Conservation (phyloP, 2,888 invertebrate genomes). For the Gymnosoma rotundatum region DNA sequence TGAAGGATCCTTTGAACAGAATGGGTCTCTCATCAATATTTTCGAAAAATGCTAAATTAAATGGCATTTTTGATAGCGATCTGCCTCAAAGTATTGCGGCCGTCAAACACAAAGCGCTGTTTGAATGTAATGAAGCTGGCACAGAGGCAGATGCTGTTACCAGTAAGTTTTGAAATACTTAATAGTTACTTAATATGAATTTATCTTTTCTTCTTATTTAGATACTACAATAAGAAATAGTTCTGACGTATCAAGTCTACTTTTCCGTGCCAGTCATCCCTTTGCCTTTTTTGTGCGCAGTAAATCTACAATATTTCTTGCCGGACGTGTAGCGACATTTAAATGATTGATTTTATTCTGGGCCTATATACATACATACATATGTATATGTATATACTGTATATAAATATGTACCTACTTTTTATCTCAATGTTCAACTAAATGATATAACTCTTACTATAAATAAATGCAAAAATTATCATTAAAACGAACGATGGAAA, state of each 20-base stretch:
- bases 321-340: conserved; percentile 74
- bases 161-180: conserved; percentile 72
- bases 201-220: conserved; percentile 49
- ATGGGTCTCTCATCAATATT: conserved; percentile 85
- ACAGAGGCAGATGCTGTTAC: conserved; percentile 94
- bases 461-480: too few relatives aligned
- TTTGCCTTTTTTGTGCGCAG: conserved; percentile 78
- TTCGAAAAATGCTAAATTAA: conserved; percentile 85
- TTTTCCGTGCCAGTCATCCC: conserved; percentile 79
- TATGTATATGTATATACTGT: too few relatives aligned
- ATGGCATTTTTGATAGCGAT: conserved; percentile 83
- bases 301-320: conserved; percentile 75
- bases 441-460: too few relatives aligned
- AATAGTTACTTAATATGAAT: neutral
- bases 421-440: too few relatives aligned
- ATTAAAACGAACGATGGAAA: too few relatives aligned
- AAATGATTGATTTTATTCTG: too few relatives aligned
- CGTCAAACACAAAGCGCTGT: conserved; percentile 92
- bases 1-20: conserved; percentile 82
- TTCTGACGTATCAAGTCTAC: neutral
- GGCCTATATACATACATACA: too few relatives aligned
- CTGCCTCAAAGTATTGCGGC: conserved; percentile 86
- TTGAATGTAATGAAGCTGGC: conserved; percentile 94
- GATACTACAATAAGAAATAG: conserved; percentile 74
- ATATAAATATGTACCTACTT: too few relatives aligned